Conservation (phyloP, 1,140 invertebrate species). For the Zeugodacus cucurbitae region DNA sequence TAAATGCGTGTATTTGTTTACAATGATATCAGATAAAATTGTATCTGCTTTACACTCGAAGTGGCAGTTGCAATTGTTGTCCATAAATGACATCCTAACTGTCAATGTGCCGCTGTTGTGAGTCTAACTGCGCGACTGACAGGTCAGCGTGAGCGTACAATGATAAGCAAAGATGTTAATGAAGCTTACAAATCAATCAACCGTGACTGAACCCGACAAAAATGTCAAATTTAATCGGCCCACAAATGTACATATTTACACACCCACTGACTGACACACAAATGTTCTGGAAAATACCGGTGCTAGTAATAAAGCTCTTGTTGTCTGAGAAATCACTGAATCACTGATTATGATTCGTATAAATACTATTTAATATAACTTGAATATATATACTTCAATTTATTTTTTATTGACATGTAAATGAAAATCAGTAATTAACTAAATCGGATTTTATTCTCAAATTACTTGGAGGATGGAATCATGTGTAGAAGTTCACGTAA, state of each 20-base stretch:
- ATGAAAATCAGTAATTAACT: too few species aligned
- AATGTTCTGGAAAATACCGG: too few species aligned
- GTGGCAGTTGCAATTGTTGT: not conserved
- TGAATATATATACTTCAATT: too few species aligned
- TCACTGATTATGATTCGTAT: too few species aligned
- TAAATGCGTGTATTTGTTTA: not conserved
- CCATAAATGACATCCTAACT: not conserved
- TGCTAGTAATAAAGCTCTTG: too few species aligned
- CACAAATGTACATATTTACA: not conserved
- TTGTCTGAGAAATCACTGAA: too few species aligned
- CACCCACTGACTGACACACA: not conserved
- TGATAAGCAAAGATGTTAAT: conserved; percentile 1
- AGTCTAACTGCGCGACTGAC: not conserved
- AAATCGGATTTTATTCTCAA: too few species aligned
- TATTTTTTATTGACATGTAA: too few species aligned
- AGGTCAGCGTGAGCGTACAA: not conserved
- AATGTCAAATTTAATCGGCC: not conserved
- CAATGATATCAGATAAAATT: not conserved
- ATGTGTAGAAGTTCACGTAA: too few species aligned
- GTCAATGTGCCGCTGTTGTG: not conserved
- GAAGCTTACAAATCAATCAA: not conserved
- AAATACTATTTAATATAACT: too few species aligned
- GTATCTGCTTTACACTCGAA: not conserved
- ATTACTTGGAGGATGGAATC: too few species aligned
- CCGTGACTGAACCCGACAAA: not conserved